These are phyloP conservation scores for Synanthedon vespiformis DNA, from an alignment of 2,888 invertebrate genomes.

Conservation along the genomic window DNA sequence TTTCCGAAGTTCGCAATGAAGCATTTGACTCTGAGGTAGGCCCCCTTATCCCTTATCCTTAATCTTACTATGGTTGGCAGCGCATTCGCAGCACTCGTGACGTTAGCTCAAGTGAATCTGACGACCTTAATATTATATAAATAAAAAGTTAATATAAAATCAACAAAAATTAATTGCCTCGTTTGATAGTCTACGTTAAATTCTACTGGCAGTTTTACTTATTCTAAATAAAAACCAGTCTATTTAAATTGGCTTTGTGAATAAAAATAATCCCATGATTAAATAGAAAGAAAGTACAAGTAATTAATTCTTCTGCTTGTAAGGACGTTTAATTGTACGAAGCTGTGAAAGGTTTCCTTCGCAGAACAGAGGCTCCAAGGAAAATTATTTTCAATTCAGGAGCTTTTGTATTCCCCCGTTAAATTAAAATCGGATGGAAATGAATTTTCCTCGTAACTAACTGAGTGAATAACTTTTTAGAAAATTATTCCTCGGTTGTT, in stretches of 20 bases:
- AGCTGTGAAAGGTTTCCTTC: neutral
- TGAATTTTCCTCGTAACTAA: constrained; percentile 18
- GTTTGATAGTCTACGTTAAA: too few relatives aligned
- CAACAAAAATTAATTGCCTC: too few relatives aligned
- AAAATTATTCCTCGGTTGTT: neutral
- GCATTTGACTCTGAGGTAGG: too few relatives aligned
- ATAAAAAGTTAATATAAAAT: too few relatives aligned
- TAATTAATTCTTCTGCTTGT: neutral
- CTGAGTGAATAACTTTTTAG: neutral
- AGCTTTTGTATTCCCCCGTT: constrained; percentile 22
- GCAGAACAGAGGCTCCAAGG: neutral
- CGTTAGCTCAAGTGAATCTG: too few relatives aligned
- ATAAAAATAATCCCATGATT: neutral
- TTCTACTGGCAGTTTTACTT: too few relatives aligned
- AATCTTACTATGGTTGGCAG: too few relatives aligned
- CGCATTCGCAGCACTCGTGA: too few relatives aligned
- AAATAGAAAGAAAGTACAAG: too few relatives aligned
- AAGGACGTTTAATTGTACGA: neutral
- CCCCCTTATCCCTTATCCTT: too few relatives aligned
- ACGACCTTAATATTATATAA: too few relatives aligned
- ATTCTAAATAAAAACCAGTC: neutral
- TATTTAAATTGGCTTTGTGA: neutral
- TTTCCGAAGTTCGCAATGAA: too few relatives aligned
- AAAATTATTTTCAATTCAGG: constrained; percentile 19
- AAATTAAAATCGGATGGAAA: constrained; percentile 30